Evolutionary conservation across 2,113 vertebrate species (phyloP), one percentile per base, ranked within the genome.

Genomic region (Nestor notabilis): DNA sequence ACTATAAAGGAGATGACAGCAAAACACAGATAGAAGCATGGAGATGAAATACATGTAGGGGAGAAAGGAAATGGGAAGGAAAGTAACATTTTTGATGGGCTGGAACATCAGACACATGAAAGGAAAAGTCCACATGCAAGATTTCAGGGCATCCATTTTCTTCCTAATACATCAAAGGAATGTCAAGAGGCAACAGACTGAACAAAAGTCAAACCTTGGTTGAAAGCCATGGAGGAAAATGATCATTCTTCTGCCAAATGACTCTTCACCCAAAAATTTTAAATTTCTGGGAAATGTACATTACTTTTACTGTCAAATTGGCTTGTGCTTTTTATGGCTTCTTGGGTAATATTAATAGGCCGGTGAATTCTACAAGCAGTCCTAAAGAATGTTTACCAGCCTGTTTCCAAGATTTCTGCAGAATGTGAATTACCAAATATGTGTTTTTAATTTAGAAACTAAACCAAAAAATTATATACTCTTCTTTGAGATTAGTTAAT

Each of bases 391-490:
- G 47, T 91, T 96, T 95, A 95, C 83, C 83, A 90, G 56, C 60
- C 39, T 72, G 23, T 23, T 94, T 88, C 88, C 87, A 96, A 89
- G 87, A 87, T 61, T 89, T 77, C 49, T 82, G 53, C 18, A 84
- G 63, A 91, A 89, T 24, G 25, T 41, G 52, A 69, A 93, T 69
- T 91, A 93, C 7, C 76, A 86, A 97, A 94, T 90, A 77, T 3
- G n/a, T 86, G 89, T 28, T 96, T 98, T 95, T 84, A 98, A 96
- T 97, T 89, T 90, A 97, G 55, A 44, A 92, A 82, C 13, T n/a
- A 80, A 93, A 91, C 72, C 37, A 82, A 84, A 89, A 80, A 46
- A 31, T 1, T 43, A 0, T 4, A 28, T 56, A 83, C 90, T 91
- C 10, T 80, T 70, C 64, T 75, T 66, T 46, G n/a, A 75, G 50